These are phyloP conservation scores for Pelecanoides urinatrix DNA, from an alignment of 2,113 vertebrate species.

Conservation along the genomic window DNA sequence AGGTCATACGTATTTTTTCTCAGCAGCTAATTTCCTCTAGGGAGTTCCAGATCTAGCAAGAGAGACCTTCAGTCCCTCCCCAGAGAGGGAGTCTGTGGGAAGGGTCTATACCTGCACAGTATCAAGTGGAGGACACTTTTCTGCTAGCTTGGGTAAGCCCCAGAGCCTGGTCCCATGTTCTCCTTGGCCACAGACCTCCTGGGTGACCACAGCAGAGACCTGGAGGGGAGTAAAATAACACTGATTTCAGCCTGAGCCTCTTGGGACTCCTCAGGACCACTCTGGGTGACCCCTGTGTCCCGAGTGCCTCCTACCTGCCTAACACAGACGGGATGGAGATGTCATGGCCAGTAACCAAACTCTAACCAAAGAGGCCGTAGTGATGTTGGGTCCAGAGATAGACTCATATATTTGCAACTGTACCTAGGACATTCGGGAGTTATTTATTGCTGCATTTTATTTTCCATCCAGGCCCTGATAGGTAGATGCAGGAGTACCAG, in stretches of 20 bases:
- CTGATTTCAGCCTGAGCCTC: not conserved
- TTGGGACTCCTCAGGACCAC: not conserved
- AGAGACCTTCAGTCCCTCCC: not conserved
- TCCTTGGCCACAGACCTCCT: accelerated
- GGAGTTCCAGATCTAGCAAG: not conserved
- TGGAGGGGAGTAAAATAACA: not conserved
- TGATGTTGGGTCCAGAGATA: accelerated
- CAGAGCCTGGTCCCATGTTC: not conserved
- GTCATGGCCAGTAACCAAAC: not conserved
- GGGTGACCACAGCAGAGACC: not conserved
- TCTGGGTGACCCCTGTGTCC: not conserved
- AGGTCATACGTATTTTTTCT: not conserved
- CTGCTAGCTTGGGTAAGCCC: not conserved
- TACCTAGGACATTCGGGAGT: not conserved
- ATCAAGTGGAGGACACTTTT: not conserved
- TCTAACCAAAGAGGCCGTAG: not conserved
- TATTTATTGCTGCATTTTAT: not conserved
- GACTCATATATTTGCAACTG: not conserved
- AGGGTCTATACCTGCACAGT: not conserved
- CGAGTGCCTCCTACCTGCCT: not conserved
- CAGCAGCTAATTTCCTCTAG: not conserved
- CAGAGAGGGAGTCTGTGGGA: not conserved
- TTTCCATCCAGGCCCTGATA: not conserved
- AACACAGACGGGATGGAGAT: not conserved
- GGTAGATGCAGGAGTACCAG: not conserved